Evolutionary conservation across 2,888 invertebrate genomes (phyloP).

Genomic region (Tineola bisselliella): DNA sequence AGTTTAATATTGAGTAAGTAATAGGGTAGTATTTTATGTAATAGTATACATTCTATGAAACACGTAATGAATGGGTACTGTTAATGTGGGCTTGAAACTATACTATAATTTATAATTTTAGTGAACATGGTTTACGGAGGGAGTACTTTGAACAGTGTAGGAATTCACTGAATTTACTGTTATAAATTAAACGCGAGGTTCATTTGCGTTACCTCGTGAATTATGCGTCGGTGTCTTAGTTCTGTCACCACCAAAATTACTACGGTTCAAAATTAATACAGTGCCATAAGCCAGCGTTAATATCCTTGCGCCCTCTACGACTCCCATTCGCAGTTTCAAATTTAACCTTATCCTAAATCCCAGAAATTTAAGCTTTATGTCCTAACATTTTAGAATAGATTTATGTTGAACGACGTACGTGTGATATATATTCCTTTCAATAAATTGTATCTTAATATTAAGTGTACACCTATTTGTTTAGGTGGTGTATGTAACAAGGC

Average conservation of each 20-base stretch:
- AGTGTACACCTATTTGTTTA: constrained; percentile 63
- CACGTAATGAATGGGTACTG: constrained; percentile 10
- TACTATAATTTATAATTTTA: constrained; percentile 18
- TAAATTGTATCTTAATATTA: constrained; percentile 30
- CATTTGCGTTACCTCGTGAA: constrained; percentile 65
- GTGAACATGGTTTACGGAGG: constrained; percentile 19
- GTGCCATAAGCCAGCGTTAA: constrained; percentile 64
- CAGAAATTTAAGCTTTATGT: background rate
- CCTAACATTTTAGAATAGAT: background rate
- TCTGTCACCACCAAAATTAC: constrained; percentile 67
- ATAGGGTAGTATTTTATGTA: constrained; percentile 3
- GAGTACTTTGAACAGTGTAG: constrained; percentile 40
- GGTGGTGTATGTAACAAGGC: constrained; percentile 59
- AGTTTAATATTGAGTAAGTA: background rate
- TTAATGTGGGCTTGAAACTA: constrained; percentile 20
- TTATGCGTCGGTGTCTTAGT: constrained; percentile 67
- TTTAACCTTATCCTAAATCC: constrained; percentile 26
- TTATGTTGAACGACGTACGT: background rate
- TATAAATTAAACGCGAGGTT: constrained; percentile 64
- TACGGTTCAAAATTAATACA: constrained; percentile 69
- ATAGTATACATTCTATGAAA: constrained; percentile 2
- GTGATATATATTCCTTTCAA: constrained; percentile 2
- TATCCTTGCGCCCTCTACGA: constrained; percentile 43
- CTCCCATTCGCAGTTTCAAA: constrained; percentile 60
- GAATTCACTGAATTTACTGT: constrained; percentile 64